These are phyloP conservation scores for Ornithorhynchus anatinus DNA, from an alignment of 2,113 vertebrate species.

Conservation along the genomic window DNA sequence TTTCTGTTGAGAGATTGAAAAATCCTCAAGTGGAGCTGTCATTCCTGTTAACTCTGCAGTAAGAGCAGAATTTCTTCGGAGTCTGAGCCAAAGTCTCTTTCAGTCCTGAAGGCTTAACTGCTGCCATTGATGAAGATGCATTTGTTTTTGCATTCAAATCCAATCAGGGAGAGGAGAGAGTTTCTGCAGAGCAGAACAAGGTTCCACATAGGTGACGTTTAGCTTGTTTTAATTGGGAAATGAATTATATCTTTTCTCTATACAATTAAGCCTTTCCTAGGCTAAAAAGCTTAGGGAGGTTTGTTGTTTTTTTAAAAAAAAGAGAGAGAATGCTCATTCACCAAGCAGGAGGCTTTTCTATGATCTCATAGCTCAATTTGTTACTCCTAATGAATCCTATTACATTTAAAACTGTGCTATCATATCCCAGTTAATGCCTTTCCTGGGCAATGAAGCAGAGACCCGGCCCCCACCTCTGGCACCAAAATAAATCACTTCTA, in stretches of 20 bases:
- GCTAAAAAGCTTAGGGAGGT: not conserved
- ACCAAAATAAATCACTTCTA: conserved; percentile 28
- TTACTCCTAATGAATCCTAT: conserved; percentile 26
- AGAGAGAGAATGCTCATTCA: not conserved
- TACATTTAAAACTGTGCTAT: conserved; percentile 11
- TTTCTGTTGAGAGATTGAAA: too few relatives aligned
- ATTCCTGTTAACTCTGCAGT: too few relatives aligned
- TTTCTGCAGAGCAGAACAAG: not conserved
- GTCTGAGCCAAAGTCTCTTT: too few relatives aligned
- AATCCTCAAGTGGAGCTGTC: too few relatives aligned
- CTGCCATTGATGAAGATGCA: not conserved
- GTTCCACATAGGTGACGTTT: not conserved
- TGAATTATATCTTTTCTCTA: not conserved
- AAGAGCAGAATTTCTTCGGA: too few relatives aligned
- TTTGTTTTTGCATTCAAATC: not conserved
- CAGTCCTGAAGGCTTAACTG: rapidly evolving
- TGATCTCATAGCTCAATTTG: not conserved
- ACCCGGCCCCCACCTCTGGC: not conserved
- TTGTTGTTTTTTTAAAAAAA: not conserved
- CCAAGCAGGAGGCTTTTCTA: not conserved
- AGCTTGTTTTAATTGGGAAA: not conserved
- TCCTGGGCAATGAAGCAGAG: conserved; percentile 8
- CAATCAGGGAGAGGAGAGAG: not conserved
- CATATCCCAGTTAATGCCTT: conserved; percentile 26
- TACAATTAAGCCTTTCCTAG: not conserved